Evolutionary conservation across 2,888 invertebrate genomes (phyloP), one percentile per base, ranked within the genome.

Genomic region (Cerastis leucographa): DNA sequence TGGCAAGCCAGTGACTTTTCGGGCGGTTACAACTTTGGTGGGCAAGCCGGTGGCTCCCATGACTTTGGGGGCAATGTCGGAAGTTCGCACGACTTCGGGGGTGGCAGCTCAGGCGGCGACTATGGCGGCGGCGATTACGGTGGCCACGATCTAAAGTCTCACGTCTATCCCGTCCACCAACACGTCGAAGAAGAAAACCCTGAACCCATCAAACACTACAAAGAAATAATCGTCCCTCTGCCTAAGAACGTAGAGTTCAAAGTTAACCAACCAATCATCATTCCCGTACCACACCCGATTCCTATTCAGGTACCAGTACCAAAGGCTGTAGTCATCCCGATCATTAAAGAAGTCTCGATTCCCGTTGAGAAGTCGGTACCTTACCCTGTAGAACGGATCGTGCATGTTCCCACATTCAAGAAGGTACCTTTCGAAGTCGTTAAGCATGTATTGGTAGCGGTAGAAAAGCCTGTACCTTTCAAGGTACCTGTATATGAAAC

Each of bases 361-460:
- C 98, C 98, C 0, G 97, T 98, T 0, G 98, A 98, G 88, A 98
- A 98, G 90, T 98, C 98, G 42, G 97, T 98, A 7, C 98, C 98
- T 0, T 98, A 97, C 89, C 97, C 97, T 0, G 97, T 98, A 0
- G 97, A 98, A 84, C 98, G 97, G 88, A 94, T 95, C 6, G 97
- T 98, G 0, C 97, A 97, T 51, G 97, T 97, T 49, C 97, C 98
- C 0, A 97, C 97, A 75, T 97, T 98, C 80, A 98, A 98, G 88
- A 97, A 97, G 0, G 97, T 98, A 7, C 98, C 98, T 2, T 97
- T 98, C 40, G 97, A 97, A 74, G 97, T 98, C 0, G 97, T 98
- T 62, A 98, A 97, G 85, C 98, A 98, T 88, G 93, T 98, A 19
- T 97, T 97, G 8, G 97, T 98, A n/a, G 97, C 97, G 0, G 97